Base-by-base conservation (phyloP, 2,113 vertebrate genomes). In the Megaleporinus macrocephalus region DNA sequence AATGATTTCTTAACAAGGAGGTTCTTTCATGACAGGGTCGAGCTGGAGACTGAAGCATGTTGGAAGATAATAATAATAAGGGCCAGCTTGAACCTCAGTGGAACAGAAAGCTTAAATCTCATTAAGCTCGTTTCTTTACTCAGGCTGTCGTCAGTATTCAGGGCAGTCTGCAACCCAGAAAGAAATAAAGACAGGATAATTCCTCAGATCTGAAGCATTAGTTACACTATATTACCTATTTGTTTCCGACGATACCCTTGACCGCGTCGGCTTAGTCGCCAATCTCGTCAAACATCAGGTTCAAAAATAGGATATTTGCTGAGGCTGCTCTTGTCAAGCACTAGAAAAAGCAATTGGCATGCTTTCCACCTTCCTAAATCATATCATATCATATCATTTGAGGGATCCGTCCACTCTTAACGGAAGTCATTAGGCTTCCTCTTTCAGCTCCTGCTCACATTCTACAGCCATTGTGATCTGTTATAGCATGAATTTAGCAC, bases 181-280 rank as follows among this genome's bases (percentile, higher is more conserved):
- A 61, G 73, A 7, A 36, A 36, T 36, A 36, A 86, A 85, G 74
- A 79, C 74, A 51, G 44, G 73, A 74, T 88, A 47, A 75, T 76
- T n/a, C 30, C 53, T 65, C 51, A 82, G 66, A 80, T 80, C 76
- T 79, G 71, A 72, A 84, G 84, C 70, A 76, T 73, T 84, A 68
- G 85, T 86, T 86, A 79, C 79, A 88, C 85, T 76, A 47, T 79
- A 86, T 87, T 86, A 78, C 78, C 86, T 86, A 80, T 86, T 87
- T 83, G 82, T 20, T 85, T 62, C 51, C 75, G 30, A n/a, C 84
- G 76, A 65, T 65, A 78, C 63, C 24, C 78, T 82, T 76, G 86
- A 83, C 78, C 83, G 33, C 62, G 57, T 71, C 86, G 83, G 73
- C 41, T 80, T 75, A 30, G 29, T 79, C 78, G 84, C 61, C 49